These are phyloP conservation scores for Norana najaformis DNA, from an alignment of 2,888 invertebrate species.

Conservation along the genomic window DNA sequence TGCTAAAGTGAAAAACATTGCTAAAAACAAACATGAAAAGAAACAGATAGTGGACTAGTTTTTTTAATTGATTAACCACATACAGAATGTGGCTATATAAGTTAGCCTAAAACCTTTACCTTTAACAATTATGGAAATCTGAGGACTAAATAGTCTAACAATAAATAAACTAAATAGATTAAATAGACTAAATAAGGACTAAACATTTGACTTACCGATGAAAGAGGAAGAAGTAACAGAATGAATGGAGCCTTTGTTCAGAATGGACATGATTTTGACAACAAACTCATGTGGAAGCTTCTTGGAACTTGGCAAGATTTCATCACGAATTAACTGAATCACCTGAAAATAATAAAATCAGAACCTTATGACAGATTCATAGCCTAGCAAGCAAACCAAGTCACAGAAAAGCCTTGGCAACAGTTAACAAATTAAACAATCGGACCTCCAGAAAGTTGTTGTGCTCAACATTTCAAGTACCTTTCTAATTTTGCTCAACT, in stretches of 20 bases:
- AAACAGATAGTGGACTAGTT: no score
- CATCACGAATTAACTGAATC: constrained; percentile 78
- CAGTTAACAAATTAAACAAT: neutral
- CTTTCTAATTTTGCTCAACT: neutral
- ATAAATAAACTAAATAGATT: no score
- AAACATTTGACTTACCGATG: constrained; percentile 51
- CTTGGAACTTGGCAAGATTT: constrained; percentile 79
- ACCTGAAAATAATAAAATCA: constrained; percentile 63
- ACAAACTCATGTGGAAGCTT: constrained; percentile 80
- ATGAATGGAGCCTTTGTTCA: constrained; percentile 81
- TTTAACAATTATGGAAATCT: neutral
- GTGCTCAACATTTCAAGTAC: neutral
- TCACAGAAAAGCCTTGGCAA: neutral
- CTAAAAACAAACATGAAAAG: no score
- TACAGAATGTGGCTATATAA: neutral
- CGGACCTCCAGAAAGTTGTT: no score
- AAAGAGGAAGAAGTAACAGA: constrained; percentile 60
- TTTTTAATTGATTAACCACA: neutral
- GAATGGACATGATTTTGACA: constrained; percentile 78
- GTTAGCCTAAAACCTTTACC: neutral
- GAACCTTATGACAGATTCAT: no score
- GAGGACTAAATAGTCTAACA: no score
- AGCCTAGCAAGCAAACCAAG: no score
- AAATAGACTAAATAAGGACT: no score
- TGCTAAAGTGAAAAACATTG: no score